phyloP scores from a whole-genome alignment of 1,140 invertebrate genomes.

The Brachionus paranguensis region DNA sequence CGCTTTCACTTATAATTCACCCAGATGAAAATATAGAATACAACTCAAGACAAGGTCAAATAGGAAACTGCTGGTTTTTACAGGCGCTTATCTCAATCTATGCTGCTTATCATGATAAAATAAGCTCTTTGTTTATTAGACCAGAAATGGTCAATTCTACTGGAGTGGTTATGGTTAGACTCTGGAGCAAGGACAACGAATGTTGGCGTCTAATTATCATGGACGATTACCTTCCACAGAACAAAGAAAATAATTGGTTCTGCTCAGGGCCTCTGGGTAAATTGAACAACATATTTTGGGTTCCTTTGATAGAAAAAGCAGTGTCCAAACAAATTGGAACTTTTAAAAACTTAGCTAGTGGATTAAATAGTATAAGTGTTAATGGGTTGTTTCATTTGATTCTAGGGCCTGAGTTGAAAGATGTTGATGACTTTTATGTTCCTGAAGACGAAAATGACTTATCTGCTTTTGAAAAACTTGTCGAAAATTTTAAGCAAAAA shows the following conservation, averaged over 20 bases:
- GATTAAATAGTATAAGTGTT: background rate
- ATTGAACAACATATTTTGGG: background rate
- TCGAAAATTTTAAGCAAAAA: background rate
- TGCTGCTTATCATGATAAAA: conserved; percentile 1
- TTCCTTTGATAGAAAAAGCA: background rate
- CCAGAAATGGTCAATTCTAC: background rate
- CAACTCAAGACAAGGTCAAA: background rate
- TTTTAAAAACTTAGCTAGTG: background rate
- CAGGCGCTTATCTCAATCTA: background rate
- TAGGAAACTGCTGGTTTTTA: background rate
- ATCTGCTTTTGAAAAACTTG: background rate
- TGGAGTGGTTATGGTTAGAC: background rate
- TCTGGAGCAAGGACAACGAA: background rate
- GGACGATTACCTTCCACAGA: background rate
- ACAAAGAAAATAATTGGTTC: background rate
- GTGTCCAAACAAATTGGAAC: background rate
- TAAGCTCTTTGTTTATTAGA: background rate
- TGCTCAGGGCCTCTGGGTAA: background rate
- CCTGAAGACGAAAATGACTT: background rate
- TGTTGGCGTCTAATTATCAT: background rate
- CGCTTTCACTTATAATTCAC: background rate
- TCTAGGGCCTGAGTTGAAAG: background rate
- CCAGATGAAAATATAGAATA: background rate
- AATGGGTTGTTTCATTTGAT: background rate
- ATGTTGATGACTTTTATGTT: background rate